phyloP scores from a whole-genome alignment of 2,113 vertebrate species.

The Typhlomys cinereus region DNA sequence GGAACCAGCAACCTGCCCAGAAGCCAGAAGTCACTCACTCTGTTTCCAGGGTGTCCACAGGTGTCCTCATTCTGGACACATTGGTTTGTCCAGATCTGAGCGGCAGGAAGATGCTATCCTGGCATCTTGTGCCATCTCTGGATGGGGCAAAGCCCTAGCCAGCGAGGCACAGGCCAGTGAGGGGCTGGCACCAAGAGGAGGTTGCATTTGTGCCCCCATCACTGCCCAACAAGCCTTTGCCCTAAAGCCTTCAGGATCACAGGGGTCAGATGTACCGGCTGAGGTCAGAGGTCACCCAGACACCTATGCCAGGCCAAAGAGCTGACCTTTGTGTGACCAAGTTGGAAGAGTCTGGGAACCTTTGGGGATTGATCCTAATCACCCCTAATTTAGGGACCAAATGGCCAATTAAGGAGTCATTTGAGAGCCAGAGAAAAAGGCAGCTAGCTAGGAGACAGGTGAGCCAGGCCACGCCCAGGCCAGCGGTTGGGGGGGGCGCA shows the following conservation, averaged over 20 bases:
- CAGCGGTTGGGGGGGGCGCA: not conserved
- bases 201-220: fast-evolving
- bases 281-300: conserved; percentile 77
- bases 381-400: conserved; percentile 81
- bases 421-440: conserved; percentile 84
- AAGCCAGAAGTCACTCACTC: not conserved
- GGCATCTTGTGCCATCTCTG: fast-evolving
- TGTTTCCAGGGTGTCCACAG: not conserved
- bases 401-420: conserved; percentile 82
- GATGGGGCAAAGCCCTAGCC: no score
- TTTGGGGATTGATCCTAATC: conserved; percentile 83
- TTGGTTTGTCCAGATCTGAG: no score
- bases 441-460: conserved; percentile 65
- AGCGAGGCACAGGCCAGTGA: no score
- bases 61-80: not conserved
- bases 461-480: conserved; percentile 48
- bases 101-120: not conserved
- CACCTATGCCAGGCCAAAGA: conserved; percentile 68
- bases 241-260: fast-evolving
- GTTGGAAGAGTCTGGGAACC: conserved; percentile 61
- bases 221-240: fast-evolving
- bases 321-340: conserved; percentile 82
- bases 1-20: not conserved
- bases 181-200: not conserved
- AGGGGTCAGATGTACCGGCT: conserved; percentile 68